Evolutionary conservation across 2,888 invertebrate species (phyloP), one percentile per base, ranked within the genome.

Genomic region (Ischnus inquisitorius): DNA sequence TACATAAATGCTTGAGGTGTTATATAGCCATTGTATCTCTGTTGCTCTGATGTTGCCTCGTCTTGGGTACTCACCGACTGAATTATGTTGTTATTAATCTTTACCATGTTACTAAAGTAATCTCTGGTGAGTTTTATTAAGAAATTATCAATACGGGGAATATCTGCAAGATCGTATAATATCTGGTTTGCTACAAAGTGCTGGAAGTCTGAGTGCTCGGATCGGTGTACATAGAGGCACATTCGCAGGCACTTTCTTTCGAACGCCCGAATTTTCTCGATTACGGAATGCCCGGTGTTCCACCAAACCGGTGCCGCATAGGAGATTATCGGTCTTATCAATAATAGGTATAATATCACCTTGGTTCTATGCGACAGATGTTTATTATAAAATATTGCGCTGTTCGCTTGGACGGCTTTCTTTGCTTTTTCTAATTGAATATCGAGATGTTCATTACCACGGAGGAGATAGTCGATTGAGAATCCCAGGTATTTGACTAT

Each of bases 401-500:
- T 43, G 14, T 43, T 43, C 1, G 43, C 43, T 14, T 43, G 43
- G 2, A 43, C 2, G 43, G 57, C 57, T n/a, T 57, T 41, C 25
- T 39, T 67, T 2, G 74, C 80, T 60, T 80, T 80, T 39, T 57
- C 14, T 1, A 80, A 34, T 25, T 80, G 80, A 3, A 16, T 12
- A n/a, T 75, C 62, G 3, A 57, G 12, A 25, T 76, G 81, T 2
- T 16, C 34, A 34, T 67, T 75, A 14, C 51, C 60, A 25, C 68
- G 43, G n/a, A 81, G 41, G 5, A 72, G 48, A 6, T 81, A 22
- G 19, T 81, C 81, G 10, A 81, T 46, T 0, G 57, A n/a, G 1
- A 76, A 16, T 0, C 81, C 81, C 1, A 81, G 48, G 19, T 81
- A 81, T 62, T 69, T 68, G 0, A 81, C 69, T n/a, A n/a, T n/a